A percentile compares a stretch with the other conserved stretches of the same genome.
Evolutionary conservation across 2,888 invertebrate species (phyloP).

Genomic region (Acrobasis repandana): DNA sequence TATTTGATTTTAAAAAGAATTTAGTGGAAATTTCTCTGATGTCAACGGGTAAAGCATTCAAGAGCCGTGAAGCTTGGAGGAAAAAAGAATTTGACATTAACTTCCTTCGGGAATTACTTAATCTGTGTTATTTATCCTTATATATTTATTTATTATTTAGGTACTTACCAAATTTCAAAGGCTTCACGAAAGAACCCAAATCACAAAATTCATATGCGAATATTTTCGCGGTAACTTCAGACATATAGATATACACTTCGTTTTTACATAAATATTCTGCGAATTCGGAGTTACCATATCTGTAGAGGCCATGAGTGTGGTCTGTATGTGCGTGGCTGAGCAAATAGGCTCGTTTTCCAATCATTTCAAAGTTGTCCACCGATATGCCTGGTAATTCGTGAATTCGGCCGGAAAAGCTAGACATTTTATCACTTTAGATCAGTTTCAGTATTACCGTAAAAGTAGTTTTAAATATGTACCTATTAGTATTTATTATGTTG

Average conservation of each 20-base stretch:
- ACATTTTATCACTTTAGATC: not conserved
- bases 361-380: conserved; percentile 82
- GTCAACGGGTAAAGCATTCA: no score
- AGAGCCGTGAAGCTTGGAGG: no score
- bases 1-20: not conserved
- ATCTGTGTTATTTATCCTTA: no score
- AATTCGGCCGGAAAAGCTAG: conserved; percentile 81
- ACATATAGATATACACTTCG: conserved; percentile 29
- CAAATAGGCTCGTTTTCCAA: conserved; percentile 80
- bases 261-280: conserved; percentile 36
- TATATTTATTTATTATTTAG: no score
- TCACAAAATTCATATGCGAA: conserved; percentile 15
- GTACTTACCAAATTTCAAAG: conserved; percentile 49
- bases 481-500: no score
- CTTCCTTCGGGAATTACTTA: no score
- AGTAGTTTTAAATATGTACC: no score
- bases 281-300: not conserved
- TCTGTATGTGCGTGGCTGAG: conserved; percentile 86
- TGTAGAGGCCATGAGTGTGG: conserved; percentile 81
- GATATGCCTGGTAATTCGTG: conserved; percentile 84
- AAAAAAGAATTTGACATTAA: no score
- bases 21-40: not conserved
- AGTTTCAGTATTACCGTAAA: no score
- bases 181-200: conserved; percentile 39
- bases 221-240: conserved; percentile 24